Percentiles rank a stretch among this genome's conserved stretches.
Conservation (phyloP, 2,113 vertebrate species). For the Scophthalmus maximus region DNA sequence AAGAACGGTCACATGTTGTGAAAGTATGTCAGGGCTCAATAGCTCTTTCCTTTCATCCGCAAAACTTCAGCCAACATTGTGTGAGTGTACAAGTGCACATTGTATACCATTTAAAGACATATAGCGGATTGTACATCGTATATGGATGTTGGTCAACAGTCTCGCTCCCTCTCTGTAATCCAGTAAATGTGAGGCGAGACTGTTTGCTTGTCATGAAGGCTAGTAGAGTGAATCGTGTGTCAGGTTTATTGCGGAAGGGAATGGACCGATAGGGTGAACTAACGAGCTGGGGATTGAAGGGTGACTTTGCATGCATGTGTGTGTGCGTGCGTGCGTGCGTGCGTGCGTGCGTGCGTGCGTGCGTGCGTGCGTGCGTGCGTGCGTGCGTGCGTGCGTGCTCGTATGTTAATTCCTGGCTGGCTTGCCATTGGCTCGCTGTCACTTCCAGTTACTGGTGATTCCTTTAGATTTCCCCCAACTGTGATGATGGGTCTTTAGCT, state of each 20-base stretch:
- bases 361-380: conserved; percentile 24
- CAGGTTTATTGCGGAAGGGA: conserved; percentile 29
- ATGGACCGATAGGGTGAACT: conserved; percentile 26
- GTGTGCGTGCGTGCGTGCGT: conserved; percentile 34
- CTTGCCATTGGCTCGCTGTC: conserved; percentile 81
- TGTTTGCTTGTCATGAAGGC: conserved; percentile 9
- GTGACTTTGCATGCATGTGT: conserved; percentile 20
- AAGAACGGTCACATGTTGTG: neutral
- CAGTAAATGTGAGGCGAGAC: conserved; percentile 15
- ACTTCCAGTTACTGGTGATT: conserved; percentile 83
- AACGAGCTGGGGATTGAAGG: conserved; percentile 57
- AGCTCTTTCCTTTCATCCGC: neutral
- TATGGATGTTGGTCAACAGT: neutral
- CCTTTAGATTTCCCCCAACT: conserved; percentile 82
- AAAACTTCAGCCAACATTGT: neutral
- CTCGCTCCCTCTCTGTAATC: conserved; percentile 6
- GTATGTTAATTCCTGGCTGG: conserved; percentile 69
- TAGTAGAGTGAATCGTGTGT: conserved; percentile 19
- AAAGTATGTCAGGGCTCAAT: conserved; percentile 10
- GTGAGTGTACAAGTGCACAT: neutral
- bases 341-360: neutral
- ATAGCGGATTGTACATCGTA: neutral
- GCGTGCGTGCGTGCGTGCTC: conserved; percentile 9
- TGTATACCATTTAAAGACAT: neutral
- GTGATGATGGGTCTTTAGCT: conserved; percentile 77